Conservation (phyloP, 2,113 vertebrate species). For the Ceratotherium simum region DNA sequence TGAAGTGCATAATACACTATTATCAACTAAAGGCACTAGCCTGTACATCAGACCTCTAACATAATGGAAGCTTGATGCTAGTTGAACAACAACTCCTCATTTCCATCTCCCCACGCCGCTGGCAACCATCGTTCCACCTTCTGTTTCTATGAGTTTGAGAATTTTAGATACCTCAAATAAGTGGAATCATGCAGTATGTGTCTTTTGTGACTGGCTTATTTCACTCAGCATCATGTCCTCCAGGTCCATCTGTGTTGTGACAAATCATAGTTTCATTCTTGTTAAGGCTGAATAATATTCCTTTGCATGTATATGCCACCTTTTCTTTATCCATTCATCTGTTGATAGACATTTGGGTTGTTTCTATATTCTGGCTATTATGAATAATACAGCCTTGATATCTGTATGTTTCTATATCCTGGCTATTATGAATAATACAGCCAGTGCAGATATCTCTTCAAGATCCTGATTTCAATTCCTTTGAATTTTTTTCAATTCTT, state of each 20-base stretch:
- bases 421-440: background rate
- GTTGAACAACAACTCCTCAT: background rate
- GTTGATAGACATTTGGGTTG: background rate
- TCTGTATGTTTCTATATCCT: background rate
- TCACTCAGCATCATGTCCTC: background rate
- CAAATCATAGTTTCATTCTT: background rate
- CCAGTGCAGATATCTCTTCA: too few relatives aligned
- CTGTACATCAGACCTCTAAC: background rate
- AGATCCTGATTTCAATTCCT: background rate
- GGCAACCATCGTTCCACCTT: too few relatives aligned
- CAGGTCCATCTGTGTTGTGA: too few relatives aligned
- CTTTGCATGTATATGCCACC: too few relatives aligned
- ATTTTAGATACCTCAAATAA: too few relatives aligned
- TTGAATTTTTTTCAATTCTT: background rate
- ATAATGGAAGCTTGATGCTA: background rate
- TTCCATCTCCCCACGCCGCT: rapidly evolving
- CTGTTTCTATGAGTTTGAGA: background rate
- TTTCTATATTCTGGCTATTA: background rate
- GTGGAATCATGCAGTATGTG: background rate
- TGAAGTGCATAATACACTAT: background rate
- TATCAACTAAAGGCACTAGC: background rate
- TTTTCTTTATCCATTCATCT: too few relatives aligned
- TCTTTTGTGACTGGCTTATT: background rate
- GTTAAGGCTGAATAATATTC: background rate
- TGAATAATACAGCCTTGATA: too few relatives aligned